Evolutionary conservation across 2,113 vertebrate genomes (phyloP), one percentile per base, ranked within the genome.

Genomic region (Malurus elegans): DNA sequence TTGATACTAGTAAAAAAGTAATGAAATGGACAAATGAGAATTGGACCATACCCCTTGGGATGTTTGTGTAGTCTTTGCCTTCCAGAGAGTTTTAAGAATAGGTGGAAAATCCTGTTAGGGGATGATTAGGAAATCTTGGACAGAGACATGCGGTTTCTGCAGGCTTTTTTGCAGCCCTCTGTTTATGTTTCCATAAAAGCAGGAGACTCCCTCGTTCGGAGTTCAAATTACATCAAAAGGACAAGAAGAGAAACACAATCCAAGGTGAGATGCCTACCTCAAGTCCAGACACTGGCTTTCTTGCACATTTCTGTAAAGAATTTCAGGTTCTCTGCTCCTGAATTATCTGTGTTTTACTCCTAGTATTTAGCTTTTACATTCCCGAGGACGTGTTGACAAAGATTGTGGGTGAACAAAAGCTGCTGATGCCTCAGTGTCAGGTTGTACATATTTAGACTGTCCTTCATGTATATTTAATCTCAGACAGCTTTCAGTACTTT

Each of bases 401-500:
- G 36, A 60, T 6, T 57, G n/a, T 6, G 10, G 10, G 31, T 45
- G 70, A 88, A 78, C 51, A 78, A 84, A 81, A 76, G 53, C 74
- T 65, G 36, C n/a, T 24, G 38, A n/a, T 53, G 40, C n/a, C 17
- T 78, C 26, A 13, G 25, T 42, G 14, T 32, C 65, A 53, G 23
- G 38, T 28, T 7, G 1, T 34, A 58, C 3, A 0, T 38, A 38
- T 29, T 90, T 34, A 64, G 26, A 14, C n/a, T 36, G 25, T 31
- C 26, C 45, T 67, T 86, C 44, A 60, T 60, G 7, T n/a, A 66
- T 90, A 66, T 95, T 96, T 95, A 84, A 91, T 75, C 25, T 60
- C 9, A 28, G 16, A 8, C 4, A 29, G 58, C 29, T 76, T 74
- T 86, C 64, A 36, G 24, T 60, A 60, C 24, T 62, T 65, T 18